Base-by-base conservation (phyloP, 2,113 vertebrate species). In the Litocranius walleri region DNA sequence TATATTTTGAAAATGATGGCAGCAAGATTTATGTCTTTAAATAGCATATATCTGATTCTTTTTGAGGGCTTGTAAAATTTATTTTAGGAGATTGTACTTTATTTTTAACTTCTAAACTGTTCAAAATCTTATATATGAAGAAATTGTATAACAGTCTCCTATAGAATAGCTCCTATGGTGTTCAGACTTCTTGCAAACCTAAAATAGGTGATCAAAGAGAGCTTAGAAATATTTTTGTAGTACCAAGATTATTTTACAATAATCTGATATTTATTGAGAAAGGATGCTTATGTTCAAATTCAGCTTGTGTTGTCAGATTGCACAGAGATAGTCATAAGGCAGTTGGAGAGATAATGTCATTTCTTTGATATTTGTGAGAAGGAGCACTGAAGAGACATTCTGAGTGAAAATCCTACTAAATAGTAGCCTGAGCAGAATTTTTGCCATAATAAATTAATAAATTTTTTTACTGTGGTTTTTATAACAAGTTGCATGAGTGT, bases 1-100 rank as follows among this genome's bases (percentile, higher is more conserved):
- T 93, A 54, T n/a, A 84, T 90, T 84, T 96, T 95, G 56, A 93
- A 96, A 52, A 33, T 27, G 23, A 29, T 93, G 52, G 33, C 43
- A 80, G 7, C 21, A 94, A 78, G 40, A 36, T 21, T 95, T 85
- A 56, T 96, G 30, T 81, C 52, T 95, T 84, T 84, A 71, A 90
- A 54, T 92, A 62, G 27, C 9, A 43, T 62, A 33, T 89, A 85
- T 82, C 9, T 90, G 74, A 92, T 84, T 86, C 29, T 80, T 12
- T 89, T 95, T 94, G 10, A 74, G 52, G 45, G 14, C 71, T 15
- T 90, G 1, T 83, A 62, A 89, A 82, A 67, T 52, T 4, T 8
- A 48, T 92, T 93, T 90, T 54, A 90, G 74, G 43, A 64, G 92
- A 48, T 48, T 90, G 1, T 54, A 45, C 71, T 82, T 81, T 93